Base-by-base conservation (phyloP, 2,797 vertebrate species). In the Rhinophrynus dorsalis region DNA sequence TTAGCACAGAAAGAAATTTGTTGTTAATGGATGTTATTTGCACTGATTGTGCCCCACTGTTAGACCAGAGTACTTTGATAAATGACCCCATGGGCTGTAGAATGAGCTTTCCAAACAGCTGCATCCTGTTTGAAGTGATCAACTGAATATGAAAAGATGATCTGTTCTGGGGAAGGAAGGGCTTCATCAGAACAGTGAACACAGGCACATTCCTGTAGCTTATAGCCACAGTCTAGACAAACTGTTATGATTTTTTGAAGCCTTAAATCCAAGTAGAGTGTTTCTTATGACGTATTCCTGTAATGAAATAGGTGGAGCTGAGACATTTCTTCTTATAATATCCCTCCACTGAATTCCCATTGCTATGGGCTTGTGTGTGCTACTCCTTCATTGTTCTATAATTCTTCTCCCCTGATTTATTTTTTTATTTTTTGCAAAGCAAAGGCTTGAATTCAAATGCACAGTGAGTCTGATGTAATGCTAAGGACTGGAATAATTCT, bases 91-190 rank as follows among this genome's bases (percentile, higher is more conserved):
- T 24, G 44, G 24, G 27, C 42, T 72, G 55, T 60, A 51, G 69
- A 42, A 73, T 66, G 37, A 38, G 58, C 58, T 63, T 52, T 15
- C 27, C 73, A 65, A 57, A 54, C 66, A 58, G 58, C 73, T 64
- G 73, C 73, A 57, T 45, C 73, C 54, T 57, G 70, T 37, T 32
- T 30, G 48, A 35, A 71, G 32, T 26, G 55, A 54, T 50, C 69
- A 62, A 59, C 30, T 29, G 35, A 47, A 26, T 63, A 12, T 58
- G 33, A 66, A 57, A 54, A 47, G 54, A 66, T 75, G 23, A 32
- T 47, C 42, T 68, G 74, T 67, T 45, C 29, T 54, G 2, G 67
- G 57, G 44, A 70, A 20, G 45, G 51, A 44, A 44, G 17, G 40
- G 7, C 40, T 68, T 27, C 33, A 38, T 2, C 6, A 58, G 21